Percentiles rank a stretch among this genome's conserved stretches.
Evolutionary conservation across 2,888 invertebrate species (phyloP).

Genomic region (Amblyjoppa proteus): DNA sequence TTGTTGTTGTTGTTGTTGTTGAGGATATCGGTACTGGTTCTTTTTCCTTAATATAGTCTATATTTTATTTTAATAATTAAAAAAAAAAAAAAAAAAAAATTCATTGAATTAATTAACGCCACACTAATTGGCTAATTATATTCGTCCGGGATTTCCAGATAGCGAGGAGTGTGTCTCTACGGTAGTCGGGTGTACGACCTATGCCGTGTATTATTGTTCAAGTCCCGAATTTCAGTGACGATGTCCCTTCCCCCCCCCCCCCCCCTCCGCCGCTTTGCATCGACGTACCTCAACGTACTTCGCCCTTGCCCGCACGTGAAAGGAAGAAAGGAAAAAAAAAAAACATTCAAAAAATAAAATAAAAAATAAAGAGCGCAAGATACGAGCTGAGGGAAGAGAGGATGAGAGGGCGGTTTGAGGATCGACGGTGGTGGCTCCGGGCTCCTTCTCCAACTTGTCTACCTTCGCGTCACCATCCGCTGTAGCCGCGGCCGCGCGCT

Average conservation of each 20-base stretch:
- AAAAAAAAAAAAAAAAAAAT: conserved; percentile 37
- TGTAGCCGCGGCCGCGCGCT: conserved; percentile 13
- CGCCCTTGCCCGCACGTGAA: conserved; percentile 47
- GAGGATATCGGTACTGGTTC: too few species aligned
- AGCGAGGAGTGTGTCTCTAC: neutral
- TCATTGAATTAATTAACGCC: conserved; percentile 47
- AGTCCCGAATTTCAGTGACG: conserved; percentile 49
- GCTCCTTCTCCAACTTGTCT: conserved; percentile 1
- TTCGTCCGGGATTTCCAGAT: conserved; percentile 29
- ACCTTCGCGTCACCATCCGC: neutral
- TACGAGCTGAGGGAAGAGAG: conserved; percentile 23
- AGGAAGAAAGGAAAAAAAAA: conserved; percentile 31
- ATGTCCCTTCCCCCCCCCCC: conserved; percentile 14
- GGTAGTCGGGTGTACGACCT: conserved; percentile 10
- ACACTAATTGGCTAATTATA: conserved; percentile 59
- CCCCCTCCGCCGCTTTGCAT: conserved; percentile 7
- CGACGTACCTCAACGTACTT: conserved; percentile 30
- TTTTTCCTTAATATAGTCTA: too few species aligned
- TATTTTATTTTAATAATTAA: conserved; percentile 20
- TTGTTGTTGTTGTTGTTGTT: too few species aligned
- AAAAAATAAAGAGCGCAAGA: conserved; percentile 24
- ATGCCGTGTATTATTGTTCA: conserved; percentile 33
- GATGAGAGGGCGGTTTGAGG: conserved; percentile 30
- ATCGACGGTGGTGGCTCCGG: conserved; percentile 42
- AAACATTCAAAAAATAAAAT: neutral